Percentiles rank a stretch among this genome's conserved stretches.
These are phyloP conservation scores for Pseudococcus jackbeardsleyi DNA, from an alignment of 2,888 invertebrate species.

Conservation along the genomic window DNA sequence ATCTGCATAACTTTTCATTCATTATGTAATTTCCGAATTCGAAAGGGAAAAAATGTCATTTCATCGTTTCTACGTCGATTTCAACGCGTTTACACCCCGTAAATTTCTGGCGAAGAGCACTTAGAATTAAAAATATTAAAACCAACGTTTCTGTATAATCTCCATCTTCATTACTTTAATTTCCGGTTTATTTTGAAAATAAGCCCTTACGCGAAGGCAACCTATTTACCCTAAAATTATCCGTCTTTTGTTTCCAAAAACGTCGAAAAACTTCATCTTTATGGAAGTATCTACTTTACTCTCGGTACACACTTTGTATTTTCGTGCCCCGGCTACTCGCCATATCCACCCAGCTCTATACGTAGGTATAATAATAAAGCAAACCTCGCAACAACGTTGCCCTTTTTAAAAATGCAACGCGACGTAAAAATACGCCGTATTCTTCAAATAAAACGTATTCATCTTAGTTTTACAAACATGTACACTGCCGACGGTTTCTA, in stretches of 20 bases:
- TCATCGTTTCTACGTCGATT: background rate
- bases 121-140: background rate
- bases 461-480: background rate
- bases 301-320: background rate
- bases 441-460: slow-evolving; percentile 32
- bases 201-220: background rate
- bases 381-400: background rate
- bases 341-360: no score
- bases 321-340: no score
- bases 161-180: background rate
- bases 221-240: background rate
- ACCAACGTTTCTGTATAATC: background rate
- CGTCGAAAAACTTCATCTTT: slow-evolving; percentile 20
- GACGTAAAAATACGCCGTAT: background rate
- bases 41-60: background rate
- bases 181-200: background rate
- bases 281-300: background rate
- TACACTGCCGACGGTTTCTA: background rate
- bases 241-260: background rate
- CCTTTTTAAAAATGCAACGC: slow-evolving; percentile 32
- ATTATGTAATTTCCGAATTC: background rate
- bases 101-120: background rate
- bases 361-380: background rate
- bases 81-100: background rate
- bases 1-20: background rate